These are phyloP conservation scores for Calypte anna DNA, from an alignment of 2,113 vertebrate species.

Conservation along the genomic window DNA sequence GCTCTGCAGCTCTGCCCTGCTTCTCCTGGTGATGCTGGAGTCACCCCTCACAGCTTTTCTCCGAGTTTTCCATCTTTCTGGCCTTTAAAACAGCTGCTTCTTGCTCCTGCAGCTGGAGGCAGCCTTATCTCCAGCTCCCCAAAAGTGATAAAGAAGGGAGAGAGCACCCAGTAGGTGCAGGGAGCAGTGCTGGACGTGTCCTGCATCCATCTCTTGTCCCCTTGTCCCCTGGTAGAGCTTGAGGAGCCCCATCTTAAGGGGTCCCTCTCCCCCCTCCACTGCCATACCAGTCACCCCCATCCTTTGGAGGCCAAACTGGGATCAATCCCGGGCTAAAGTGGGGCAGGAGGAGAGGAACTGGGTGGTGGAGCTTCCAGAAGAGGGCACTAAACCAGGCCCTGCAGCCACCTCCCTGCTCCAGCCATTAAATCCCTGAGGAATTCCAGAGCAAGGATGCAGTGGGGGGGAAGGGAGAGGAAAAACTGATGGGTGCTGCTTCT, in stretches of 20 bases:
- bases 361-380: conserved; percentile 54
- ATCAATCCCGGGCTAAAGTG: fast-evolving
- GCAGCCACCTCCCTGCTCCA: neutral
- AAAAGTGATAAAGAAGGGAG: neutral
- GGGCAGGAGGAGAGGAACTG: neutral
- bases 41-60: neutral
- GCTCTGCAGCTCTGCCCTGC: fast-evolving
- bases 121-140: neutral
- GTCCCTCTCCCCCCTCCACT: fast-evolving
- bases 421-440: neutral
- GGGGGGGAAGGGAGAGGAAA: fast-evolving
- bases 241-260: neutral
- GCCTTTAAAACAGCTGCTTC: neutral
- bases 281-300: neutral
- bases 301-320: neutral
- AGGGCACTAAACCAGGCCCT: conserved; percentile 68
- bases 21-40: neutral
- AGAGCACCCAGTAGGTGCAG: neutral
- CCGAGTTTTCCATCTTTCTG: neutral
- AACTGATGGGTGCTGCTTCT: fast-evolving
- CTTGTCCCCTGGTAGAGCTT: neutral
- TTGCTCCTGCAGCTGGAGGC: neutral
- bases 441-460: fast-evolving
- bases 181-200: fast-evolving
- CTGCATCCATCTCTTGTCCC: neutral